phyloP scores from a whole-genome alignment of 2,888 invertebrate genomes.

The Sicus ferrugineus region DNA sequence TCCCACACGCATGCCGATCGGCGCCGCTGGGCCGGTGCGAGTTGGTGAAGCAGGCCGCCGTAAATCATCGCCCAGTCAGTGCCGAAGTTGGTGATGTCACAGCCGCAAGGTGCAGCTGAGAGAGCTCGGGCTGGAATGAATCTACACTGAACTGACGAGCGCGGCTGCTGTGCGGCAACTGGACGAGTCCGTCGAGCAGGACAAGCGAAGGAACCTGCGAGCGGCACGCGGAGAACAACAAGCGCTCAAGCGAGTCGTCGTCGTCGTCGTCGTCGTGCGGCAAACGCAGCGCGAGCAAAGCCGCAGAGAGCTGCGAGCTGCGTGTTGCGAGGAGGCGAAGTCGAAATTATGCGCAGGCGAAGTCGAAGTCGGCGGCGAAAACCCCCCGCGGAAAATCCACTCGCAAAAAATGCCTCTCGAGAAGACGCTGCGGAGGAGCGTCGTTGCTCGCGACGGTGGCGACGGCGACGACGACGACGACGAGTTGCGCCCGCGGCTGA shows the following conservation, averaged over 20 bases:
- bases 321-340: conserved; percentile 7
- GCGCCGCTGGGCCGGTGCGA: not conserved
- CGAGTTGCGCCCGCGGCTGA: conserved; percentile 31
- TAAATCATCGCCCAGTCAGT: not conserved
- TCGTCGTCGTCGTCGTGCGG: not conserved
- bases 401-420: conserved; percentile 25
- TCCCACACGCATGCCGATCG: not conserved
- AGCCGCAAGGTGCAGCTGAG: not conserved
- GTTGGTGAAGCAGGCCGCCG: no score
- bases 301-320: conserved; percentile 5
- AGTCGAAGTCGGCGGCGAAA: conserved; percentile 37
- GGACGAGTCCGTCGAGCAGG: conserved; percentile 59
- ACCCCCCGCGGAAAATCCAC: not conserved
- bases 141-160: conserved; percentile 55
- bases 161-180: conserved; percentile 61
- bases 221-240: no score
- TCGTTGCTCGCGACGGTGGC: not conserved
- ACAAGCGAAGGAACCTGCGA: conserved; percentile 62
- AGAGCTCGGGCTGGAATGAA: conserved; percentile 1
- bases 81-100: conserved; percentile 16
- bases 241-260: not conserved
- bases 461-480: conserved; percentile 9
- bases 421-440: conserved; percentile 37
- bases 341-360: conserved; percentile 38
- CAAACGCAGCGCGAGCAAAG: not conserved